A percentile compares a stretch with the other conserved stretches of the same genome.
phyloP scores from a whole-genome alignment of 2,113 vertebrate species.

The Dryoscopus gambensis region DNA sequence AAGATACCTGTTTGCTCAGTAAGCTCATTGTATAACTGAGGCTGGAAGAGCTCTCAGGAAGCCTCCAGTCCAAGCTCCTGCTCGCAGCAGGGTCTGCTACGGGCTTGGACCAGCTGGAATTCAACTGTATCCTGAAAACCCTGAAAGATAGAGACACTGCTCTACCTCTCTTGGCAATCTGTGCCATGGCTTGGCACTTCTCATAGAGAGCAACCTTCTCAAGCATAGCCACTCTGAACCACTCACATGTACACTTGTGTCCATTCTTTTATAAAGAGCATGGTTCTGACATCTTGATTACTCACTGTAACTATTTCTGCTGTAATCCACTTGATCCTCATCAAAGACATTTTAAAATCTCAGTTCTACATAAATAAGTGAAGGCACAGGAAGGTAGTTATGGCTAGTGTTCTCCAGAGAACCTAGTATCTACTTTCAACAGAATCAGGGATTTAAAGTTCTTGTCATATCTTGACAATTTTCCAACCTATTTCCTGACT shows the following conservation, averaged over 20 bases:
- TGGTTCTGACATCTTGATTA: neutral
- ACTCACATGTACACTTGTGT: neutral
- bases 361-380: neutral
- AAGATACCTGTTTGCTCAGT: neutral
- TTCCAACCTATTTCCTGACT: neutral
- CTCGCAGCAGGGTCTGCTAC: neutral
- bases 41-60: neutral
- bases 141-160: accelerated
- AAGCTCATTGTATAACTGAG: neutral
- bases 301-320: neutral
- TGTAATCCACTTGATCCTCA: neutral
- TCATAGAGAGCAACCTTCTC: neutral
- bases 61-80: neutral
- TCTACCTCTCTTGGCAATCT: neutral
- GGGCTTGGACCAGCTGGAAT: neutral
- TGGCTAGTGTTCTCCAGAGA: neutral
- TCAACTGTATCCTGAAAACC: neutral
- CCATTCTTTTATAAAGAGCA: neutral
- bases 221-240: neutral
- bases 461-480: neutral
- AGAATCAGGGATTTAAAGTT: neutral
- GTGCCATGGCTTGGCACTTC: neutral
- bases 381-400: neutral
- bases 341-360: neutral
- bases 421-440: neutral